phyloP scores from a whole-genome alignment of 2,113 vertebrate species.

The Sturnira hondurensis region DNA sequence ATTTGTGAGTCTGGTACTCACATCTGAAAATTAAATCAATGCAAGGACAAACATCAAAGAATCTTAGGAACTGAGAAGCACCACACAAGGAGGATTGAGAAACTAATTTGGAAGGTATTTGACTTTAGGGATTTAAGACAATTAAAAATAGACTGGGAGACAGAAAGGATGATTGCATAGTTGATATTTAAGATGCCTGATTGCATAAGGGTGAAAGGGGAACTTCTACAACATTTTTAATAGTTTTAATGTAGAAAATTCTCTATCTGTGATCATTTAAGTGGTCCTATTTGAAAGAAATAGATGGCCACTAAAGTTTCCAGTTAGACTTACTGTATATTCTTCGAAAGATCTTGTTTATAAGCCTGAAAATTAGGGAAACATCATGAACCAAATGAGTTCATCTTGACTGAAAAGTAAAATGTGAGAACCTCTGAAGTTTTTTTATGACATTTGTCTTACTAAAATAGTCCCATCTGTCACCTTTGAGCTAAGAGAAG shows the following conservation, averaged over 20 bases:
- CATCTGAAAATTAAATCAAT: not conserved
- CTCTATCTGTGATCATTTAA: not conserved
- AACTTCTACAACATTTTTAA: not conserved
- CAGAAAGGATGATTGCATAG: not conserved
- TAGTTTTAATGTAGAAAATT: not conserved
- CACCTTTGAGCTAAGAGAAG: not conserved
- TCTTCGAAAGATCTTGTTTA: not conserved
- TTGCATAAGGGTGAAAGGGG: not conserved
- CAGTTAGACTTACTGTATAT: not conserved
- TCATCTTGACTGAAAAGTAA: slow-evolving; percentile 29
- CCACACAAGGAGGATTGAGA: not conserved
- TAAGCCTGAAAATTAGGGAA: not conserved
- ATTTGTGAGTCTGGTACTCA: not conserved
- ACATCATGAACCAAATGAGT: not conserved
- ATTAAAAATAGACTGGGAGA: not conserved
- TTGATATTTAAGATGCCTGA: not conserved
- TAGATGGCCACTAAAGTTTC: not conserved
- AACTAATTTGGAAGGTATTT: not conserved
- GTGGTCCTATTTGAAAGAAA: not conserved
- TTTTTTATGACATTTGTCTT: not conserved
- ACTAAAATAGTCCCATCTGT: slow-evolving; percentile 40
- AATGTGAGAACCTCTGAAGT: slow-evolving; percentile 25
- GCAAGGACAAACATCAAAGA: not conserved
- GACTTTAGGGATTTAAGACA: not conserved
- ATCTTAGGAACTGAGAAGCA: not conserved